Conservation (phyloP, 2,888 invertebrate species). For the Congeria kusceri region DNA sequence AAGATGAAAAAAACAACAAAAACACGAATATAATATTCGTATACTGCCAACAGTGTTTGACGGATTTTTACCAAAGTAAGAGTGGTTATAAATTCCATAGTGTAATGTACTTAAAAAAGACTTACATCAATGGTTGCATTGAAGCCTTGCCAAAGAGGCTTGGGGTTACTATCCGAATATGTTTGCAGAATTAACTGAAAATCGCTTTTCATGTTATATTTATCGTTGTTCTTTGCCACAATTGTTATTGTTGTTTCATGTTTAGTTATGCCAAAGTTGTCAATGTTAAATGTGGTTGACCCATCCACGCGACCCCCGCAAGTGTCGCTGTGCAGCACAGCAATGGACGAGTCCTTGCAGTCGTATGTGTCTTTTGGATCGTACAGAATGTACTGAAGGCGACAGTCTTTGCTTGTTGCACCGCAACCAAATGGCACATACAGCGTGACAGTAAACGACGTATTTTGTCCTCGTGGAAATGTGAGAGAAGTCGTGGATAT, state of each 20-base stretch:
- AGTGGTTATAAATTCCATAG: no score
- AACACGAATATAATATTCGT: no score
- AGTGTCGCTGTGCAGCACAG: slow-evolving; percentile 5
- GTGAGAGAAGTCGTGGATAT: neutral
- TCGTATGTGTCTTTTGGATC: slow-evolving; percentile 25
- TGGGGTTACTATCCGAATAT: slow-evolving; percentile 12
- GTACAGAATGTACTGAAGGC: slow-evolving; percentile 16
- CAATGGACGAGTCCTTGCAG: slow-evolving; percentile 25
- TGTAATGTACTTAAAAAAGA: no score
- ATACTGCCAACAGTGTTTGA: no score
- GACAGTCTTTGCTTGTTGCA: neutral
- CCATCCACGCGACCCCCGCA: slow-evolving; percentile 20
- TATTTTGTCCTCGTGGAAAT: slow-evolving; percentile 13
- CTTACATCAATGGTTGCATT: slow-evolving; percentile 9
- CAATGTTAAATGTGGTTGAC: neutral
- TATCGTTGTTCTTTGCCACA: slow-evolving; percentile 29
- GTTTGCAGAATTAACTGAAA: slow-evolving; percentile 15
- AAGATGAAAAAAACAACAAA: no score
- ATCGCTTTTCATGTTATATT: slow-evolving; percentile 16
- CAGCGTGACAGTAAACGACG: slow-evolving; percentile 3
- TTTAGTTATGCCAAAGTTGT: neutral
- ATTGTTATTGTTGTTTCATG: slow-evolving; percentile 20
- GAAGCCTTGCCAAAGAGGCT: neutral
- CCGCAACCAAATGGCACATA: slow-evolving; percentile 39
- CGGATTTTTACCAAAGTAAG: no score